Percentiles rank a stretch among this genome's conserved stretches.
Evolutionary conservation across 2,797 vertebrate genomes (phyloP).

Genomic region (Tinamus major): DNA sequence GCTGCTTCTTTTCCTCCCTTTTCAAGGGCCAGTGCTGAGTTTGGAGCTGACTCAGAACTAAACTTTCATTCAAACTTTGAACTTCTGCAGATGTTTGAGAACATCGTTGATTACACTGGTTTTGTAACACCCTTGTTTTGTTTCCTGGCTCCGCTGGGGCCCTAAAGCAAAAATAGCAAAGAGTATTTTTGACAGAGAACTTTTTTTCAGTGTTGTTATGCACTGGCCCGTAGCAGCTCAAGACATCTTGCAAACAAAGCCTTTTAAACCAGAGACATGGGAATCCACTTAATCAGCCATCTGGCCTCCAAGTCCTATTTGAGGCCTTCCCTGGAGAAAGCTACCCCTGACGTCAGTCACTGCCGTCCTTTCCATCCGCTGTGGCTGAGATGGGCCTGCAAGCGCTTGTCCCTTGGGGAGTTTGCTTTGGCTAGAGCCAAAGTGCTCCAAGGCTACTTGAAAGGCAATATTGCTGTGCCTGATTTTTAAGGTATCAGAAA

Average conservation of each 20-base stretch:
- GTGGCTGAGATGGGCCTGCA: background rate
- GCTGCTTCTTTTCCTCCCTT: background rate
- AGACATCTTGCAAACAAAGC: background rate
- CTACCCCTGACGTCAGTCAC: background rate
- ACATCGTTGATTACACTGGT: background rate
- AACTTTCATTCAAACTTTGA: constrained; percentile 13
- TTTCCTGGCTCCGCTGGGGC: background rate
- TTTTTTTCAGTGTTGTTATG: background rate
- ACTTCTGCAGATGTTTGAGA: constrained; percentile 8
- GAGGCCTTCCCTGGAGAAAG: background rate
- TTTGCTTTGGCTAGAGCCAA: background rate
- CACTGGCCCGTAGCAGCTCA: background rate
- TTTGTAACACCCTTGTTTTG: background rate
- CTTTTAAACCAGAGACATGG: background rate
- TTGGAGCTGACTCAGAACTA: constrained; percentile 43
- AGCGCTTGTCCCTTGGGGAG: background rate
- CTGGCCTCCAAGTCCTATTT: background rate
- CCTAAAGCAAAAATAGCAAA: constrained; percentile 29
- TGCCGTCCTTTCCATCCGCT: background rate
- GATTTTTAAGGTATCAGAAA: too few species aligned
- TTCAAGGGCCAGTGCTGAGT: background rate
- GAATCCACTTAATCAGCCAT: background rate
- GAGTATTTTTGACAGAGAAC: background rate
- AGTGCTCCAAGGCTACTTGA: background rate
- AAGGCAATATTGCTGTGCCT: background rate